These are phyloP conservation scores for Melipona quadrifasciata DNA, from an alignment of 1,140 invertebrate genomes.

Conservation along the genomic window DNA sequence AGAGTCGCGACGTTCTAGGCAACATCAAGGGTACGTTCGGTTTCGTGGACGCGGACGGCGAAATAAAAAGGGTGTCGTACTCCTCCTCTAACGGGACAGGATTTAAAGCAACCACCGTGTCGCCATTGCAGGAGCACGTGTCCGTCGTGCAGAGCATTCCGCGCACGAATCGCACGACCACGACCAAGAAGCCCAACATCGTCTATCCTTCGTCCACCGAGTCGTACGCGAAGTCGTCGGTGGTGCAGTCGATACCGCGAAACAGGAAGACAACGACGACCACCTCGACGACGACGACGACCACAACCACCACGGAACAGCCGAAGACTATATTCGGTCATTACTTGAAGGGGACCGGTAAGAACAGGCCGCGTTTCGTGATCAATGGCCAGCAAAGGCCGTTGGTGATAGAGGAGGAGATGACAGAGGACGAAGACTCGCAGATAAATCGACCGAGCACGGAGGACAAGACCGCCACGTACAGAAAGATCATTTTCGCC, in stretches of 20 bases:
- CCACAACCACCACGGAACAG: slow-evolving; percentile 69
- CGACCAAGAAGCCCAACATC: slow-evolving; percentile 75
- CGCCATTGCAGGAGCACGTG: slow-evolving; percentile 80
- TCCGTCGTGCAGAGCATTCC: slow-evolving; percentile 82
- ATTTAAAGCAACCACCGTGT: slow-evolving; percentile 80
- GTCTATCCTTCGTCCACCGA: slow-evolving; percentile 79
- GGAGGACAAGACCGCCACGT: slow-evolving; percentile 70
- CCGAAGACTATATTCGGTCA: slow-evolving; percentile 68
- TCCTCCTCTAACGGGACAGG: slow-evolving; percentile 84
- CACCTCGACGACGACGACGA: slow-evolving; percentile 73
- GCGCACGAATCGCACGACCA: slow-evolving; percentile 72
- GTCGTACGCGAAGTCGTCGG: slow-evolving; percentile 81
- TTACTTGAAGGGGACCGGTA: slow-evolving; percentile 67
- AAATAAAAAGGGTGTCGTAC: slow-evolving; percentile 93
- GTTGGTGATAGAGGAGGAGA: slow-evolving; percentile 71
- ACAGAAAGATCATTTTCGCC: slow-evolving; percentile 77
- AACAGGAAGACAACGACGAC: slow-evolving; percentile 78
- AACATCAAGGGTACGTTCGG: slow-evolving; percentile 94
- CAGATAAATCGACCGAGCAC: slow-evolving; percentile 76
- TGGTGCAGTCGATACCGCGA: slow-evolving; percentile 85
- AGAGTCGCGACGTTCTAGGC: slow-evolving; percentile 90
- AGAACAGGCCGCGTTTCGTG: slow-evolving; percentile 73
- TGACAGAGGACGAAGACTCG: slow-evolving; percentile 69
- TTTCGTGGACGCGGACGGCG: slow-evolving; percentile 90
- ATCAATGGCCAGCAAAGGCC: slow-evolving; percentile 78